phyloP scores from a whole-genome alignment of 2,888 invertebrate species.

The Palloptera scutellata region DNA sequence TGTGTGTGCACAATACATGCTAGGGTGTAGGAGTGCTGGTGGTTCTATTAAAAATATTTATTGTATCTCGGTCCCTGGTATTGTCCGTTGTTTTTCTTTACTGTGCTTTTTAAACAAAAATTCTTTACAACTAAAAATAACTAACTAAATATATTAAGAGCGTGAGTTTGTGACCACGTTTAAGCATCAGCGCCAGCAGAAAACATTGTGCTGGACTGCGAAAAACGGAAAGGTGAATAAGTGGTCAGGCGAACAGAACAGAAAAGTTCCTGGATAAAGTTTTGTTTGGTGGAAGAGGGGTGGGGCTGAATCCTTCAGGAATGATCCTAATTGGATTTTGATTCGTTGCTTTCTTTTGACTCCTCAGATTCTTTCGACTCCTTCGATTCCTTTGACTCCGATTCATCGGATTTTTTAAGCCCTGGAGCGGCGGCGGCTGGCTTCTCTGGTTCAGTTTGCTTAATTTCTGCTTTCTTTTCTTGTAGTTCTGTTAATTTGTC shows the following conservation, averaged over 20 bases:
- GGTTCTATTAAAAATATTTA: constrained; percentile 14
- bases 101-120: constrained; percentile 37
- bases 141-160: constrained; percentile 46
- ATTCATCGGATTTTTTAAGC: constrained; percentile 10
- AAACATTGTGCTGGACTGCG: constrained; percentile 7
- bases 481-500: constrained; percentile 12
- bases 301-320: constrained; percentile 6
- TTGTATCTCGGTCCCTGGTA: constrained; percentile 38
- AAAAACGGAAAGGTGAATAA: constrained; percentile 19
- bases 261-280: constrained; percentile 25
- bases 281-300: constrained; percentile 33
- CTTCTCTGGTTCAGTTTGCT: constrained; percentile 25
- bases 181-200: not conserved
- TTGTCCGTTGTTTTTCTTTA: constrained; percentile 40
- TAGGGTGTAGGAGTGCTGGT: constrained; percentile 10
- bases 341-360: constrained; percentile 57
- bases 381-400: constrained; percentile 44
- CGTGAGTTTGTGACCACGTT: constrained; percentile 25
- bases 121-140: constrained; percentile 52
- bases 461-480: constrained; percentile 16
- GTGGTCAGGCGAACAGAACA: constrained; percentile 25
- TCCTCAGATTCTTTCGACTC: constrained; percentile 52
- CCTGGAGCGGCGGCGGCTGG: constrained; percentile 27
- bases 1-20: constrained; percentile 10
- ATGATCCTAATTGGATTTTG: constrained; percentile 46